These are phyloP conservation scores for Oreortyx pictus DNA, from an alignment of 2,797 vertebrate species.

Conservation along the genomic window DNA sequence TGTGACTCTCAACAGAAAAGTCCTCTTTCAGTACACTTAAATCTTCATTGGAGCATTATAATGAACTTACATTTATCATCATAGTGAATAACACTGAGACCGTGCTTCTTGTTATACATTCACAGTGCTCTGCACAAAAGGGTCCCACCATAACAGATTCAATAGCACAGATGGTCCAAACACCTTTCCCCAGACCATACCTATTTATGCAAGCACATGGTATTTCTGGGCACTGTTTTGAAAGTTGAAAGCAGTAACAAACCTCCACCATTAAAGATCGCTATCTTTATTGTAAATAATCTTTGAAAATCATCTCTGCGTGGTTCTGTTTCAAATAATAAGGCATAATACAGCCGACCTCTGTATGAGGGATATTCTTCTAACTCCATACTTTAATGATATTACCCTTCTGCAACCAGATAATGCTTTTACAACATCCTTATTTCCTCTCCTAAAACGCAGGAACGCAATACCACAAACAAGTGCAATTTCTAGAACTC, in stretches of 20 bases:
- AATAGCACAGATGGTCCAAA: slow-evolving; percentile 47
- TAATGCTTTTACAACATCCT: neutral
- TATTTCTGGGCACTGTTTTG: slow-evolving; percentile 8
- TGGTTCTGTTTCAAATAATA: neutral
- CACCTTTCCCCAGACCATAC: slow-evolving; percentile 31
- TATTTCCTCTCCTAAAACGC: neutral
- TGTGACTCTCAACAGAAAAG: neutral
- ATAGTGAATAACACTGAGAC: slow-evolving; percentile 21
- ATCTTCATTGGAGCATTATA: neutral
- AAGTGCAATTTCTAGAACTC: neutral
- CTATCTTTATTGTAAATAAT: slow-evolving; percentile 23
- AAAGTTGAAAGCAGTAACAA: slow-evolving; percentile 49
- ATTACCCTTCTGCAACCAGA: neutral
- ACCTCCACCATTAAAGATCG: slow-evolving; percentile 8
- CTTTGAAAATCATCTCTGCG: slow-evolving; percentile 22
- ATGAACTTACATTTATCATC: slow-evolving; percentile 41
- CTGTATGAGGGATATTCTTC: neutral
- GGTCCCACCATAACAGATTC: slow-evolving; percentile 48
- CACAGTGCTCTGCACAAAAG: slow-evolving; percentile 27
- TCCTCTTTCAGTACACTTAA: neutral
- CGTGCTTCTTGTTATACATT: slow-evolving; percentile 2
- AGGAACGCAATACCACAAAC: neutral
- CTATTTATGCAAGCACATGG: slow-evolving; percentile 45
- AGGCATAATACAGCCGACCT: neutral
- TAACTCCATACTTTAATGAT: neutral